Evolutionary conservation across 2,888 invertebrate genomes (phyloP), one percentile per base, ranked within the genome.

Genomic region (Mesorhabditis sp.): DNA sequence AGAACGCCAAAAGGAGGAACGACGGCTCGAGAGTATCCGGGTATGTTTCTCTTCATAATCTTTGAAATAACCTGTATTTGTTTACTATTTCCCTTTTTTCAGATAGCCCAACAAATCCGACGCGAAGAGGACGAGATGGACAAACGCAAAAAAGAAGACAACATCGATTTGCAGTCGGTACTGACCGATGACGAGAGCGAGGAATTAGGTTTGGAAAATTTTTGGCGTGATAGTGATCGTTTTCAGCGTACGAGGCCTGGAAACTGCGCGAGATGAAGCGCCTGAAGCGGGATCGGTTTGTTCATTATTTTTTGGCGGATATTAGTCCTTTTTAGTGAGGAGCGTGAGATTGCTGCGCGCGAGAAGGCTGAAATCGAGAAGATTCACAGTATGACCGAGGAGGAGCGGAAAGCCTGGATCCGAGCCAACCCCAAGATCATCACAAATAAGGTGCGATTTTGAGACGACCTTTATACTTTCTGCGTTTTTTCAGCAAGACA

Each of bases 221-320:
- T 15, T 15, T 2, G n/a, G 7, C 15, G 1, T 62, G 6, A 7
- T 15, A 7, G 7, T 62, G 10, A 28, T 62, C 63, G 7, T 15
- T 15, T 7, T 62, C 41, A 62, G 76, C 78, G 4, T 78, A 79
- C 66, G 80, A 98, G 87, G 91, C 93, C 0, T 99, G 98, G 98
- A 98, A 99, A 87, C 87, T 97, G 45, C 90, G 98, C 41, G 98
- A 99, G 88, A 89, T 99, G 86, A 95, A 94, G 86, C 89, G 98
- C 65, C 92, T 98, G 77, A 98, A 98, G 87, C 90, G 97, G 2
- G 95, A 97, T 86, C 91, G 73, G 75, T 68, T 10, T 10, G 15
- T 63, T 43, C 41, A 7, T 65, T 61, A 28, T 68, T 28, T 6
- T 44, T 15, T 63, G 3, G 10, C 3, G n/a, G 15, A 4, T 2